Percentiles rank a stretch among this genome's conserved stretches.
Evolutionary conservation across 2,113 vertebrate genomes (phyloP).

Genomic region (Hippolais icterina): DNA sequence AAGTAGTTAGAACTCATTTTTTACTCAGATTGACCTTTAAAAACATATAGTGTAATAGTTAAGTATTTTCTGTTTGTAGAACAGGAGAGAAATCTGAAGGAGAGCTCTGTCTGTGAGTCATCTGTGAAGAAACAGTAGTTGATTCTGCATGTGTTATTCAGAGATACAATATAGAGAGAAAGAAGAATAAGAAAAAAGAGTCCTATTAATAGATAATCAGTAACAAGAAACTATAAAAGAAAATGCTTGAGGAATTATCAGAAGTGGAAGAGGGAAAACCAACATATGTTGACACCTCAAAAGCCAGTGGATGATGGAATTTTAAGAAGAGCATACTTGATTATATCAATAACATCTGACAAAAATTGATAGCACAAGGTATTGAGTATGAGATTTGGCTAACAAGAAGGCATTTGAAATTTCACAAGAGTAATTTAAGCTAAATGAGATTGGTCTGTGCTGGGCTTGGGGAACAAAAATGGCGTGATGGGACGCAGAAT

Average conservation of each 20-base stretch:
- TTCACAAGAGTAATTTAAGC: not conserved
- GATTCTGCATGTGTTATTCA: not conserved
- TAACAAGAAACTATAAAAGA: not conserved
- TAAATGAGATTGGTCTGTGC: not conserved
- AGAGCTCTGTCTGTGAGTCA: not conserved
- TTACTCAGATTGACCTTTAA: not conserved
- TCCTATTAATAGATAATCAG: not conserved
- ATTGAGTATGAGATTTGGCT: not conserved
- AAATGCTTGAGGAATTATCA: not conserved
- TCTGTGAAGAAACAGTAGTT: not conserved
- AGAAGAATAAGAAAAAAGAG: not conserved
- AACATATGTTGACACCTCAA: not conserved
- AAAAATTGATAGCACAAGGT: not conserved
- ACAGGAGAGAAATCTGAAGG: not conserved
- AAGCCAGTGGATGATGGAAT: not conserved
- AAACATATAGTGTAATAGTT: not conserved
- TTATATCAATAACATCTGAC: not conserved
- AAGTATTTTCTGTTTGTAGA: not conserved
- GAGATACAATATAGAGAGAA: not conserved
- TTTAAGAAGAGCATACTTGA: not conserved
- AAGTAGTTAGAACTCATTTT: not conserved
- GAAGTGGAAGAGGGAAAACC: not conserved
- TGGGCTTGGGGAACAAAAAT: not conserved
- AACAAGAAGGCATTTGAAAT: not conserved
- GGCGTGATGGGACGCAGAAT: not conserved